A percentile compares a stretch with the other conserved stretches of the same genome.
Conservation (phyloP, 1,140 invertebrate genomes). For the Drosophila pectinifera region DNA sequence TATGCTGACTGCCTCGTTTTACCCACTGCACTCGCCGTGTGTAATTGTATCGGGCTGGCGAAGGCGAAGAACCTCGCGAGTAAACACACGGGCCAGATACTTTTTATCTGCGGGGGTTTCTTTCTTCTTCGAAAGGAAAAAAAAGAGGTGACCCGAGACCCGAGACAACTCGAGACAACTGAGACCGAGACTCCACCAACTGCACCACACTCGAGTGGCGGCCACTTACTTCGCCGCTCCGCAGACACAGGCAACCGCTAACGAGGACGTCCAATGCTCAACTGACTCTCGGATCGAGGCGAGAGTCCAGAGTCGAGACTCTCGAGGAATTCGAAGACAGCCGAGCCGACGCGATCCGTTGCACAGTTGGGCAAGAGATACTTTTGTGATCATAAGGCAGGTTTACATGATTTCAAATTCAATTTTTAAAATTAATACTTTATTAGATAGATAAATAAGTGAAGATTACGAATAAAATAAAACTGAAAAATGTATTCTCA, state of each 20-base stretch:
- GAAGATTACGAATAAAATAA: too few relatives aligned
- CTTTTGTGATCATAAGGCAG: not conserved
- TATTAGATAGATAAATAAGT: too few relatives aligned
- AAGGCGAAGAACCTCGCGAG: constrained; percentile 75
- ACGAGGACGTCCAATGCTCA: constrained; percentile 84
- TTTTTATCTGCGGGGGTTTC: constrained; percentile 69
- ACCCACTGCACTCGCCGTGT: constrained; percentile 29
- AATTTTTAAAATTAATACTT: too few relatives aligned
- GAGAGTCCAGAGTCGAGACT: constrained; percentile 50
- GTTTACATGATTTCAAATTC: not conserved
- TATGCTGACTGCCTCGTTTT: constrained; percentile 62
- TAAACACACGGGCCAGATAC: constrained; percentile 69
- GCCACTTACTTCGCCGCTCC: constrained; percentile 74
- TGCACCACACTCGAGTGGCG: constrained; percentile 19
- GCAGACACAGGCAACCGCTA: constrained; percentile 78
- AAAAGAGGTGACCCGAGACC: constrained; percentile 56
- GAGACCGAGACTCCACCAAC: constrained; percentile 15
- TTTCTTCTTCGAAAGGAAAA: constrained; percentile 30
- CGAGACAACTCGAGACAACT: constrained; percentile 65
- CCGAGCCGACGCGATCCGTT: constrained; percentile 27
- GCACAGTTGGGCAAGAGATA: constrained; percentile 8
- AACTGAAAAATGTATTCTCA: too few relatives aligned
- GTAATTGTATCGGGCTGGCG: constrained; percentile 73
- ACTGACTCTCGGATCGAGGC: too few relatives aligned
- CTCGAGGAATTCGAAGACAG: constrained; percentile 54